Evolutionary conservation across 2,797 vertebrate species (phyloP).

Genomic region (Vireo griseus): DNA sequence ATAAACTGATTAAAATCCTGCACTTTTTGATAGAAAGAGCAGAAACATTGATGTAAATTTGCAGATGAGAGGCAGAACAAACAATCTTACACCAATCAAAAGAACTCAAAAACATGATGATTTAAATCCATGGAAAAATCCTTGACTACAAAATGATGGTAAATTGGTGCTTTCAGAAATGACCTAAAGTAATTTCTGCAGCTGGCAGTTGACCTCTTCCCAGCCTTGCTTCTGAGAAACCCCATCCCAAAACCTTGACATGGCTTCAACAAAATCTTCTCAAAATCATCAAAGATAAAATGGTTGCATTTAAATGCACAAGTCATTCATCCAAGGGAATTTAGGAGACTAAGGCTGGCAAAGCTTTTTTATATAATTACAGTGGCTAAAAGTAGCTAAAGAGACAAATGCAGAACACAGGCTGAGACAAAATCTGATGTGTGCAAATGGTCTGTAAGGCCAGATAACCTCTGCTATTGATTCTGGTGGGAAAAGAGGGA

Average conservation of each 20-base stretch:
- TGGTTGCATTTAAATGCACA: not conserved
- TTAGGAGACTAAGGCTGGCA: not conserved
- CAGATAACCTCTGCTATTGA: not conserved
- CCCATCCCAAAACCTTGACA: not conserved
- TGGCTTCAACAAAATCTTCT: not conserved
- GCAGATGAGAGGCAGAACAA: not conserved
- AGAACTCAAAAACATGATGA: not conserved
- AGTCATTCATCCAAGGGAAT: not conserved
- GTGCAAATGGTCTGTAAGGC: not conserved
- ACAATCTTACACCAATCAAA: not conserved
- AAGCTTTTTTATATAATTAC: not conserved
- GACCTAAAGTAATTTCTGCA: not conserved
- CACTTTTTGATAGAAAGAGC: not conserved
- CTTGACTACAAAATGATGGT: not conserved
- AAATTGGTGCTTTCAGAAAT: not conserved
- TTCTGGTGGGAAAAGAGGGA: not conserved
- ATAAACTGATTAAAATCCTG: not conserved
- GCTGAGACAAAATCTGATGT: not conserved
- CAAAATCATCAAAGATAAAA: not conserved
- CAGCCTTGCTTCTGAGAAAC: not conserved
- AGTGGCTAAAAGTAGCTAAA: not conserved
- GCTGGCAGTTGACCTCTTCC: not conserved
- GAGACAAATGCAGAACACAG: not conserved
- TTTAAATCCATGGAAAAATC: not conserved
- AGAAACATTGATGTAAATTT: not conserved